These are phyloP conservation scores for Geococcyx californianus DNA, from an alignment of 2,113 vertebrate species.

Conservation along the genomic window DNA sequence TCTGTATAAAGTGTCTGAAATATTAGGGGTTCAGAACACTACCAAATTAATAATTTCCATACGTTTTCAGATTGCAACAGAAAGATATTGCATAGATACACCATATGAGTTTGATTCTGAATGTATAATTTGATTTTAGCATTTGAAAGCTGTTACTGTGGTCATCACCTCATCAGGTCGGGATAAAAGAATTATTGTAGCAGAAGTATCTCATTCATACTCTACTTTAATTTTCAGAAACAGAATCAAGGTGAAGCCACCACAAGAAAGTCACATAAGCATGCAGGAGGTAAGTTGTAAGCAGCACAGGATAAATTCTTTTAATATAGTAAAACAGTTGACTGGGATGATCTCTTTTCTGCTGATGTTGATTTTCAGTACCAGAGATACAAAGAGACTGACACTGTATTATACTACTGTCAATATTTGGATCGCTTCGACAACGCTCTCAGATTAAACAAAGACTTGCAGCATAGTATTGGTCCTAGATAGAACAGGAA, in stretches of 20 bases:
- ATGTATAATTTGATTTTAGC: not conserved
- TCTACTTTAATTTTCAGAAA: not conserved
- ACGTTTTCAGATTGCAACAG: not conserved
- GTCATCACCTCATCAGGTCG: not conserved
- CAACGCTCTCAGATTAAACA: not conserved
- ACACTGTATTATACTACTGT: not conserved
- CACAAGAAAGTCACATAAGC: not conserved
- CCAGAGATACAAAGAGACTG: not conserved
- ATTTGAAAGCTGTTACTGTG: not conserved
- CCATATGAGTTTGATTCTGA: not conserved
- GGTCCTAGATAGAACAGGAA: not conserved
- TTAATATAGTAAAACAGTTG: not conserved
- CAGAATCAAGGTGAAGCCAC: not conserved
- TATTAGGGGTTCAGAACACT: not conserved
- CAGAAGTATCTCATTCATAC: not conserved
- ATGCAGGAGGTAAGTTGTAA: not conserved
- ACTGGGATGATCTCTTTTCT: not conserved
- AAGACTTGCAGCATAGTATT: not conserved
- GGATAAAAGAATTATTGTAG: not conserved
- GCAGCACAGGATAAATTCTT: not conserved
- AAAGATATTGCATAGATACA: not conserved
- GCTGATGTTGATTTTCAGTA: not conserved
- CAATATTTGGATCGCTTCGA: not conserved
- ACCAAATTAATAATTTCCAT: not conserved
- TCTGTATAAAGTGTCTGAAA: not conserved